Percentiles rank a stretch among this genome's conserved stretches.
Evolutionary conservation across 2,797 vertebrate genomes (phyloP).

Genomic region (Neoniphon sammara): DNA sequence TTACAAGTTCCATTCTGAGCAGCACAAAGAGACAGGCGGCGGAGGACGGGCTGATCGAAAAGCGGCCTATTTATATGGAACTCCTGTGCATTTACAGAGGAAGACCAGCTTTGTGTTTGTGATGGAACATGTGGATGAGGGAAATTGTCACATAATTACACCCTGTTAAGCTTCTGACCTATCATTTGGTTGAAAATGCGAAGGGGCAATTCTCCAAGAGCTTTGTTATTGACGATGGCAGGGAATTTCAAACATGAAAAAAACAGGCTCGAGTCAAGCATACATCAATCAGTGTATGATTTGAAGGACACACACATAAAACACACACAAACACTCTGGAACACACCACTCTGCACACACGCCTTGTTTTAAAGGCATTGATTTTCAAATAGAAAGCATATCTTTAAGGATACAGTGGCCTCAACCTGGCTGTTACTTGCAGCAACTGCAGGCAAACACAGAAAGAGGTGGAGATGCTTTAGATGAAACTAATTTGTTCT

Average conservation of each 20-base stretch:
- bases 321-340: constrained; percentile 24
- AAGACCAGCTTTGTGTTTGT: constrained; percentile 68
- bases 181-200: constrained; percentile 72
- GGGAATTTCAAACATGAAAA: constrained; percentile 42
- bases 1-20: constrained; percentile 64
- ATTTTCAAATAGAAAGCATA: constrained; percentile 54
- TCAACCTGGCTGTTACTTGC: constrained; percentile 36
- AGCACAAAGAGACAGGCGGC: constrained; percentile 56
- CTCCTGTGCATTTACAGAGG: constrained; percentile 53
- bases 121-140: constrained; percentile 70
- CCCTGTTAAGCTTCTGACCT: constrained; percentile 68
- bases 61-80: constrained; percentile 66
- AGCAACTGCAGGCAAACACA: neutral
- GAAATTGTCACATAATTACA: constrained; percentile 77
- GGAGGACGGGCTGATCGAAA: constrained; percentile 46
- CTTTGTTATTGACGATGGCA: constrained; percentile 63
- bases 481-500: neutral
- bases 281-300: constrained; percentile 61
- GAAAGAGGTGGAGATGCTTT: constrained; percentile 7
- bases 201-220: constrained; percentile 52
- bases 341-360: constrained; percentile 18
- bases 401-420: constrained; percentile 35
- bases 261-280: constrained; percentile 48
- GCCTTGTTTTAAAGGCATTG: constrained; percentile 25
- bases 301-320: constrained; percentile 45